Evolutionary conservation across 2,113 vertebrate genomes (phyloP), one percentile per base, ranked within the genome.

Genomic region (Rutilus rutilus): DNA sequence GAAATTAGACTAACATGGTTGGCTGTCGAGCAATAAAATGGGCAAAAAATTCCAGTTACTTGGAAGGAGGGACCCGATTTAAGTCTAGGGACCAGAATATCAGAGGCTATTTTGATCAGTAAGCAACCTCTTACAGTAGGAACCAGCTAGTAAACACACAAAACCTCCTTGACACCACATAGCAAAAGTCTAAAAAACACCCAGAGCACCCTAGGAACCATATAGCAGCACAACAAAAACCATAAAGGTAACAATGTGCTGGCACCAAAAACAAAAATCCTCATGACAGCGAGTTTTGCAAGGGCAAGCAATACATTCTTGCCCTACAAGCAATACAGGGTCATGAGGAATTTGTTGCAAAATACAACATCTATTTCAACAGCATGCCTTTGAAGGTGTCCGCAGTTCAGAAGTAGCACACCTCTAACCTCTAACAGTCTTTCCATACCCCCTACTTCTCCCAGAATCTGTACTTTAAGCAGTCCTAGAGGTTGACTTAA

Each of bases 401-500:
- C 3, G 8, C n/a, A 77, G 74, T 27, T 67, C 17, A 36, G 10
- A 82, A 12, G 64, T 14, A 67, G 64, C 62, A 82, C 27, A 30
- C 47, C 50, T 77, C 47, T 77, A 12, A 52, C 27, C 27, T 69
- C 25, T 15, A 33, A 50, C 62, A 50, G 45, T 36, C 25, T 33
- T 33, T 27, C 59, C 42, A 25, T 25, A 80, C 57, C 57, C 27
- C 62, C 10, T 27, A 19, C 62, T 50, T 52, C 62, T 67, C 25
- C 39, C 79, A 52, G 62, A n/a, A 23, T 69, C 5, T 82, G 27
- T 84, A 4, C 67, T 60, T 39, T 30, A 84, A 84, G 82, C 67
- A 81, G 79, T 25, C 57, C 50, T 62, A 71, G 78, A 67, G 80
- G 45, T 69, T 52, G 42, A 36, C 80, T 69, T 82, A 86, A 80